phyloP scores from a whole-genome alignment of 2,113 vertebrate genomes.

The Siniperca chuatsi region DNA sequence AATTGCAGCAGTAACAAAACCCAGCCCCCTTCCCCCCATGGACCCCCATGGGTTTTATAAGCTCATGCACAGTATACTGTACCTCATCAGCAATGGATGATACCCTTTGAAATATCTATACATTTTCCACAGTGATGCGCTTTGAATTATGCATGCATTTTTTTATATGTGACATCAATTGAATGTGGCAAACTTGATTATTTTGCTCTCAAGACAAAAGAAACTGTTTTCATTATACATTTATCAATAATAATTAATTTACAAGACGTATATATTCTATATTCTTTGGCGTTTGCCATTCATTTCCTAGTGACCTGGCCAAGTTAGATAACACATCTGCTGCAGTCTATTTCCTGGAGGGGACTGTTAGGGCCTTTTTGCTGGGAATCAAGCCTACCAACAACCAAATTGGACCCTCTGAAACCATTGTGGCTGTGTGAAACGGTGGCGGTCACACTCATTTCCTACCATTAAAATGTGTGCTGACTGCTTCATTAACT shows the following conservation, averaged over 20 bases:
- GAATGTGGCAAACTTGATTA: background rate
- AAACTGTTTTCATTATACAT: background rate
- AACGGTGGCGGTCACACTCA: background rate
- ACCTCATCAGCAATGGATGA: conserved; percentile 37
- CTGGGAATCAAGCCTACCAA: background rate
- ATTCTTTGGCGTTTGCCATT: background rate
- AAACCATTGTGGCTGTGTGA: background rate
- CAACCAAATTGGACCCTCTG: background rate
- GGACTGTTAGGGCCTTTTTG: background rate
- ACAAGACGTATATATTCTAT: background rate
- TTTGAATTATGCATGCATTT: conserved; percentile 34
- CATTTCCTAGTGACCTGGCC: background rate
- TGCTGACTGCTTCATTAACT: conserved; percentile 1
- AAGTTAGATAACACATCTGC: background rate
- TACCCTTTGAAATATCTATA: background rate
- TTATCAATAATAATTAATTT: background rate
- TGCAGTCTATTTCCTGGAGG: background rate
- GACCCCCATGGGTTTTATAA: background rate
- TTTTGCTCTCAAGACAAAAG: background rate
- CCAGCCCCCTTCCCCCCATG: too few species aligned
- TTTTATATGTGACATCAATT: background rate
- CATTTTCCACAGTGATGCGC: background rate
- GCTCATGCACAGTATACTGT: background rate
- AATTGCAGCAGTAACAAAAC: background rate
- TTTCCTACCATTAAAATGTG: background rate